Evolutionary conservation across 2,797 vertebrate species (phyloP).

Genomic region (Gymnodraco acuticeps): DNA sequence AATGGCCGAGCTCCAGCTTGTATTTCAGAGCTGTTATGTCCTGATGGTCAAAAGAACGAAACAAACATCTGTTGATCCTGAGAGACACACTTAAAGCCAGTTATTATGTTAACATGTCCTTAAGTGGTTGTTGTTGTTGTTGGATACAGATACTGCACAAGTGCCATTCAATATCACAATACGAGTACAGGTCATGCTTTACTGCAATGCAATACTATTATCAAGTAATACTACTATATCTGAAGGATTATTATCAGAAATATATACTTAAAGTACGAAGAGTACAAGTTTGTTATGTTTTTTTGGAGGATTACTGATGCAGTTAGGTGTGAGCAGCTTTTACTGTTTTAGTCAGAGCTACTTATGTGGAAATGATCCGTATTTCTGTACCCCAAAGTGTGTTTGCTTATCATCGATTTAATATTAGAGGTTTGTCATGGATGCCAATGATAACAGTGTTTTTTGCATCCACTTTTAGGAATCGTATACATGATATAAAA

Average conservation of each 20-base stretch:
- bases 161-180: not conserved
- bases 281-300: not conserved
- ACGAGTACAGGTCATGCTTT: not conserved
- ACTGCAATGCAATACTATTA: not conserved
- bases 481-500: no score
- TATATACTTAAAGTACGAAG: not conserved
- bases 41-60: not conserved
- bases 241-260: not conserved
- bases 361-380: not conserved
- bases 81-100: no score
- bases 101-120: not conserved
- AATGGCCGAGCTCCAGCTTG: conserved; percentile 35
- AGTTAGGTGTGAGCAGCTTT: not conserved
- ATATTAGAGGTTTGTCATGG: no score
- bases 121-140: not conserved
- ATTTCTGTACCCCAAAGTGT: no score
- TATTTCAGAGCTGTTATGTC: conserved; percentile 25
- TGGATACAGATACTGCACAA: no score
- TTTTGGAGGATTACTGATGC: not conserved
- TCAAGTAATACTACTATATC: not conserved
- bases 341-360: not conserved
- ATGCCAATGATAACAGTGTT: no score
- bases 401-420: no score
- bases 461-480: no score
- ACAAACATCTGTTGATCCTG: not conserved